Percentiles rank a stretch among this genome's conserved stretches.
Evolutionary conservation across 2,888 invertebrate genomes (phyloP).

Genomic region (Blastobasis adustella): DNA sequence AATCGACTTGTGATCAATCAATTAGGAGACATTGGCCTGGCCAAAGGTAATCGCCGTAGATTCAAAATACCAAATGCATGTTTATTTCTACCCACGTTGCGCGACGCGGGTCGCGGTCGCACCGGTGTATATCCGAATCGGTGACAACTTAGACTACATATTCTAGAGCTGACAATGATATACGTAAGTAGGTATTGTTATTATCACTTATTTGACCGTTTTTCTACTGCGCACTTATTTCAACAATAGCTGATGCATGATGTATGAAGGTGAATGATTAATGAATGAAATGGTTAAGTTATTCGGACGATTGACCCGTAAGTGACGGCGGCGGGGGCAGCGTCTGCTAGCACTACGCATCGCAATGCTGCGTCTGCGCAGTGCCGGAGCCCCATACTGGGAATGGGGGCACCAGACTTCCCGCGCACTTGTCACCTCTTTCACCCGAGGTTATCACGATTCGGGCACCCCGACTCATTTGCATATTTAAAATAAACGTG

Average conservation of each 20-base stretch:
- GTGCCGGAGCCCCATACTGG: no score
- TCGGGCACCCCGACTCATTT: no score
- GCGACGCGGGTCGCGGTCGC: conserved; percentile 5
- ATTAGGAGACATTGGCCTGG: no score
- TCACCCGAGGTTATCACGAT: no score
- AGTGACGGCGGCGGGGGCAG: conserved; percentile 11
- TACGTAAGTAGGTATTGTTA: background rate
- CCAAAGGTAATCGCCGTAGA: no score
- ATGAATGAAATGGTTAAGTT: conserved; percentile 45
- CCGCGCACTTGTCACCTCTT: no score
- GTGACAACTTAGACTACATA: conserved; percentile 3
- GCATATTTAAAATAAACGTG: no score
- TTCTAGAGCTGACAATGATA: background rate
- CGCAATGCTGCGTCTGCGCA: no score
- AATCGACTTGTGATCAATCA: no score
- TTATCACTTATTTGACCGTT: background rate
- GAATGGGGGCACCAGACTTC: no score
- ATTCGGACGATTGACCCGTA: conserved; percentile 43
- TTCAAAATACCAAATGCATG: conserved; percentile 3
- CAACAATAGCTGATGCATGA: conserved; percentile 20
- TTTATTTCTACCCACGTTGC: conserved; percentile 39
- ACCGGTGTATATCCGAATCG: conserved; percentile 22
- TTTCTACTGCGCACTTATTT: conserved; percentile 18
- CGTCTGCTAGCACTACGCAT: conserved; percentile 8
- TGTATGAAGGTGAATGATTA: conserved; percentile 39